These are phyloP conservation scores for Scortum barcoo DNA, from an alignment of 2,113 vertebrate genomes.

Conservation along the genomic window DNA sequence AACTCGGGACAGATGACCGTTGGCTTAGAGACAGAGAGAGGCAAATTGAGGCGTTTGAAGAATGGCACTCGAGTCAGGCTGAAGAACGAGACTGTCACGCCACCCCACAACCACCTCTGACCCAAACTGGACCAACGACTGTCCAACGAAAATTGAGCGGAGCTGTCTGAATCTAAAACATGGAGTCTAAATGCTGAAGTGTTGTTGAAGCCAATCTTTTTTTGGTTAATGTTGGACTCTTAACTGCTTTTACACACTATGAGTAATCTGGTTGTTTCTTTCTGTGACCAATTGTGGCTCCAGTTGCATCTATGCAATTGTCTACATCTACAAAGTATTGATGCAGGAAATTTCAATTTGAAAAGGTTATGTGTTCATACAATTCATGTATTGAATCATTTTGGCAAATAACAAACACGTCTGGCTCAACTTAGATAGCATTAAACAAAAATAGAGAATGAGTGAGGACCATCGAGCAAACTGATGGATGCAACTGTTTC, in stretches of 20 bases:
- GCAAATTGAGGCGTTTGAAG: conserved; percentile 82
- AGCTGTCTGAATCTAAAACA: conserved; percentile 33
- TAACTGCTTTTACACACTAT: conserved; percentile 23
- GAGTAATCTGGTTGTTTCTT: neutral
- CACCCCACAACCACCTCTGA: conserved; percentile 62
- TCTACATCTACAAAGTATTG: neutral
- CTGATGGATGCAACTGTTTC: neutral
- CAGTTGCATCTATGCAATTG: conserved; percentile 37
- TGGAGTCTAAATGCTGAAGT: conserved; percentile 21
- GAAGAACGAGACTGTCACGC: conserved; percentile 64
- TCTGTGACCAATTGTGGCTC: conserved; percentile 2
- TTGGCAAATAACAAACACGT: neutral
- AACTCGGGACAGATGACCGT: conserved; percentile 80
- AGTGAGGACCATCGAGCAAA: neutral
- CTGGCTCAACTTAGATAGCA: neutral
- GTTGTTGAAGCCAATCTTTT: neutral
- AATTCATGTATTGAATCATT: conserved; percentile 4
- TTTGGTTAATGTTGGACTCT: conserved; percentile 24
- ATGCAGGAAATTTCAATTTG: neutral
- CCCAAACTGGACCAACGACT: conserved; percentile 71
- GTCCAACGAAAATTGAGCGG: conserved; percentile 55
- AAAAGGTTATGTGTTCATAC: conserved; percentile 1
- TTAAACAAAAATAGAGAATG: neutral
- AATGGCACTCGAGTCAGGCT: conserved; percentile 70
- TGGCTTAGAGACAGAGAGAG: conserved; percentile 83